Percentiles rank a stretch among this genome's conserved stretches.
Evolutionary conservation across 2,797 vertebrate genomes (phyloP).

Genomic region (Saxicola maurus): DNA sequence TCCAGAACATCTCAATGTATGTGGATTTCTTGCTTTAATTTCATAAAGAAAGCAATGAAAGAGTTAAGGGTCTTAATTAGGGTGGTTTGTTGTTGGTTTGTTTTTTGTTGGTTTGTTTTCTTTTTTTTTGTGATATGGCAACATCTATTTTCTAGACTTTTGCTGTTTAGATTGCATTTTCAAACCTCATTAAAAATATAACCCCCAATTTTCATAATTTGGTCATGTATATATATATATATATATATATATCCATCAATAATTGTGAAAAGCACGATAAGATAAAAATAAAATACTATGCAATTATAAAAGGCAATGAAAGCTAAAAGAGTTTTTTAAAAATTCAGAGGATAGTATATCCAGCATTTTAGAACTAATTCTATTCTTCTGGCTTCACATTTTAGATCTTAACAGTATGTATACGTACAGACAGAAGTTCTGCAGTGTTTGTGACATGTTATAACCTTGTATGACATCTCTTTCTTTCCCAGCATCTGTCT

Average conservation of each 20-base stretch:
- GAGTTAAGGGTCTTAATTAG: background rate
- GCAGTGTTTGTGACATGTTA: background rate
- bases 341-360: background rate
- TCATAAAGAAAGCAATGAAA: background rate
- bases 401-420: background rate
- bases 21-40: background rate
- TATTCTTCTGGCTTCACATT: background rate
- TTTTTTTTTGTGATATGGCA: background rate
- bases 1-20: background rate
- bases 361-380: background rate
- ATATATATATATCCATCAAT: background rate
- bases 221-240: background rate
- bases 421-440: background rate
- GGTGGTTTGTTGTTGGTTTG: accelerated
- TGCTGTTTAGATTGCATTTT: background rate
- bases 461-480: background rate
- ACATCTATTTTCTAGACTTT: background rate
- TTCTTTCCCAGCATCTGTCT: background rate
- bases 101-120: too few relatives aligned
- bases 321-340: background rate
- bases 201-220: background rate
- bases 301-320: background rate
- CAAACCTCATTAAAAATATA: background rate
- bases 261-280: background rate
- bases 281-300: background rate